Percentiles rank a stretch among this genome's conserved stretches.
Evolutionary conservation across 1,140 invertebrate genomes (phyloP).

Genomic region (Bombus superbus): DNA sequence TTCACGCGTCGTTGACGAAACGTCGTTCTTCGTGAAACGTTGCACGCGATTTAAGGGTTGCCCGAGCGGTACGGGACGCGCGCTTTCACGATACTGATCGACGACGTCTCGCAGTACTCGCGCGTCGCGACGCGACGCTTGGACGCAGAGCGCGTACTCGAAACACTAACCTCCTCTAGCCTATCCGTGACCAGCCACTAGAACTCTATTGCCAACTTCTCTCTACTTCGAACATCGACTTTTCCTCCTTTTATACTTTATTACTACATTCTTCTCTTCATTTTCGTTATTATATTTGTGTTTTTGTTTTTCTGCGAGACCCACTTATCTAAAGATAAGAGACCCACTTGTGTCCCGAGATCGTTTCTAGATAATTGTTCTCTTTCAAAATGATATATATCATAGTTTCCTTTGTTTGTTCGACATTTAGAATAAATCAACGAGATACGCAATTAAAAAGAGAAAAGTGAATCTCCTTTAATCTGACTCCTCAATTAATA

Average conservation of each 20-base stretch:
- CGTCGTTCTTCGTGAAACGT: not conserved
- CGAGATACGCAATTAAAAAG: not conserved
- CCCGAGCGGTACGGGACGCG: conserved; percentile 68
- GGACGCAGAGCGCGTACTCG: conserved; percentile 70
- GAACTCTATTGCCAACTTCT: too few relatives aligned
- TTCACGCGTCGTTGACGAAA: not conserved
- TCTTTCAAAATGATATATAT: not conserved
- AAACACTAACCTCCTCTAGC: conserved; percentile 63
- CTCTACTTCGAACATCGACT: not conserved
- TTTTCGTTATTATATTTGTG: not conserved
- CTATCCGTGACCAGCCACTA: conserved; percentile 14
- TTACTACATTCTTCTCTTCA: not conserved
- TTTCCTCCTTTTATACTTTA: not conserved
- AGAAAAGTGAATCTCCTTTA: not conserved
- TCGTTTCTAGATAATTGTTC: not conserved
- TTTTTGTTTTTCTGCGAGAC: not conserved
- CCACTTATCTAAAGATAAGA: too few relatives aligned
- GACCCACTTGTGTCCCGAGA: too few relatives aligned
- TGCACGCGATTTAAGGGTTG: conserved; percentile 23
- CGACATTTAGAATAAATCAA: not conserved
- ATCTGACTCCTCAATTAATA: not conserved
- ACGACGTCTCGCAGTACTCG: conserved; percentile 55
- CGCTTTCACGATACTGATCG: conserved; percentile 69
- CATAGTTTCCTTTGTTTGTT: not conserved
- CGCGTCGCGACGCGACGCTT: conserved; percentile 61